Conservation (phyloP, 2,113 vertebrate genomes). For the Corythaixoides concolor region DNA sequence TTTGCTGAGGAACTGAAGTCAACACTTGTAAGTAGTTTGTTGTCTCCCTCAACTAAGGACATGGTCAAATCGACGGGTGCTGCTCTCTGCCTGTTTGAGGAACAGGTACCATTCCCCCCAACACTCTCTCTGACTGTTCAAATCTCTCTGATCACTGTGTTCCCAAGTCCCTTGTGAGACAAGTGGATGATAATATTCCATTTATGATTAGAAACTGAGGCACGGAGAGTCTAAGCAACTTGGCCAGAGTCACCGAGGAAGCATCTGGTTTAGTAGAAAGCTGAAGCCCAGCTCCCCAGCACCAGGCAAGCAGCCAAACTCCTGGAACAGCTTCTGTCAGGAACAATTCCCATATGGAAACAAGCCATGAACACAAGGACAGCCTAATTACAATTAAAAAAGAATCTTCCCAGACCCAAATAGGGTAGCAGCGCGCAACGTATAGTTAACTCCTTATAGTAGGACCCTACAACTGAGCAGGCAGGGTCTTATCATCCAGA, state of each 20-base stretch:
- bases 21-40: background rate
- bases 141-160: background rate
- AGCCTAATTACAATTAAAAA: constrained; percentile 59
- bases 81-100: background rate
- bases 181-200: background rate
- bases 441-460: background rate
- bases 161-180: background rate
- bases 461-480: background rate
- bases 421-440: background rate
- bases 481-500: background rate
- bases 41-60: background rate
- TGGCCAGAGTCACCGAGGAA: background rate
- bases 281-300: background rate
- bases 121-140: rapidly evolving
- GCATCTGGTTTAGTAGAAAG: constrained; percentile 36
- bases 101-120: background rate
- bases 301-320: constrained; percentile 38
- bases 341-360: constrained; percentile 50
- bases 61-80: rapidly evolving
- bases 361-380: constrained; percentile 22
- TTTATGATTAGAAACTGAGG: constrained; percentile 32
- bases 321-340: constrained; percentile 57
- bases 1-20: background rate
- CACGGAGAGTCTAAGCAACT: background rate
- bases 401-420: constrained; percentile 26